A percentile compares a stretch with the other conserved stretches of the same genome.
phyloP scores from a whole-genome alignment of 2,113 vertebrate genomes.

The Lepisosteus osseus region DNA sequence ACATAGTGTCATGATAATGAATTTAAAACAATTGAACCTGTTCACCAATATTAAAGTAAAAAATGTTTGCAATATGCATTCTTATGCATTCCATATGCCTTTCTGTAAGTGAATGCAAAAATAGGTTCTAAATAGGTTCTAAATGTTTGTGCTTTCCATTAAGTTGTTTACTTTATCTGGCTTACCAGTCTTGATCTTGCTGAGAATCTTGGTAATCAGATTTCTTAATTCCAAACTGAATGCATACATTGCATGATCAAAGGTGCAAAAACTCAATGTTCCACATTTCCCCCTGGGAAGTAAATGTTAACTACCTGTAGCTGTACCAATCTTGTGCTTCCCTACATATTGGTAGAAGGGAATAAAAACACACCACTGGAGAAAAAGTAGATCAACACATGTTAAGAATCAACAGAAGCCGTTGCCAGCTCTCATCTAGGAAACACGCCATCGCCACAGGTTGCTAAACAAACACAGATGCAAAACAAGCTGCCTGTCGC shows the following conservation, averaged over 20 bases:
- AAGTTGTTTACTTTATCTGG: not conserved
- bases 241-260: not conserved
- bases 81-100: not conserved
- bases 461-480: constrained; percentile 72
- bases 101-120: not conserved
- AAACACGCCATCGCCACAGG: constrained; percentile 70
- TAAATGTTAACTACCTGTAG: constrained; percentile 49
- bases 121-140: not conserved
- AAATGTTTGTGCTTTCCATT: not conserved
- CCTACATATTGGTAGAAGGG: constrained; percentile 36
- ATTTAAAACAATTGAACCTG: too few species aligned
- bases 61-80: not conserved
- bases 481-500: constrained; percentile 55
- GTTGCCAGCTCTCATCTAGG: constrained; percentile 64
- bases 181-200: not conserved
- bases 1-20: too few species aligned
- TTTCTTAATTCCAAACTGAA: not conserved
- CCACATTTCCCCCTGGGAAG: constrained; percentile 35
- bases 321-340: constrained; percentile 46
- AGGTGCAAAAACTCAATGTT: not conserved
- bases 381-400: constrained; percentile 67
- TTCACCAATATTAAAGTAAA: too few species aligned
- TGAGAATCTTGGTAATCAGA: too few species aligned
- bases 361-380: constrained; percentile 31
- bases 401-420: constrained; percentile 66